Base-by-base conservation (phyloP, 2,797 vertebrate species). In the Borostomias antarcticus region DNA sequence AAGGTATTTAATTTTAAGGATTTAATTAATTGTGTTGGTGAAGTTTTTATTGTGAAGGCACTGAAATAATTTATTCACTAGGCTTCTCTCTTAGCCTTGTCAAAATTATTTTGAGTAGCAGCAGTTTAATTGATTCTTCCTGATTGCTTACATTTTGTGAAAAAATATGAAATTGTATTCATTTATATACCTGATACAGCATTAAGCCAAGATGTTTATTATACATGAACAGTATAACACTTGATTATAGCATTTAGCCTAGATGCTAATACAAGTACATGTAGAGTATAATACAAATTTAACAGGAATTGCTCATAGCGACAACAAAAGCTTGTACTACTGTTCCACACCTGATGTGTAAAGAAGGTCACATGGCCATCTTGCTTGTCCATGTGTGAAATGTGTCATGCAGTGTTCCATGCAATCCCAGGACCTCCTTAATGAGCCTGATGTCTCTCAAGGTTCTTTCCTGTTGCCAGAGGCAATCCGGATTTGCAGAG, bases 331-430 rank as follows among this genome's bases (percentile, higher is more conserved):
- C 48, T 25, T 11, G 19, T 51, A 21, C 23, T 26, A 51, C 19
- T n/a, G n/a, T n/a, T n/a, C n/a, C 15, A 32, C 28, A 32, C 28
- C 15, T 30, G 52, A 32, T n/a, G 26, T 56, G 19, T 58, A 21
- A 17, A 37, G 40, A 23, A 54, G 69, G 61, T 29, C 62, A 73
- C 68, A 43, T 33, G 74, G 47, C 54, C 54, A 62, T 63, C 30
- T 69, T 76, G 64, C 26, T 45, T 68, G 70, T 66, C 58, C 52
- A 64, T 74, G 61, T 72, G 60, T 70, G 62, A 74, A 78, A 81
- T 64, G 63, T 48, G 54, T 40, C 56, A 32, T 57, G 15, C 21
- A 33, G 17, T 40, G 21, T 43, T 17, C n/a, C 17, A 32, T 57
- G 6, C 58, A 17, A 28, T 28, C 6, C 10, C 26, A 59, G 23